A percentile compares a stretch with the other conserved stretches of the same genome.
phyloP scores from a whole-genome alignment of 2,888 invertebrate genomes.

The Thereva nobilitata region DNA sequence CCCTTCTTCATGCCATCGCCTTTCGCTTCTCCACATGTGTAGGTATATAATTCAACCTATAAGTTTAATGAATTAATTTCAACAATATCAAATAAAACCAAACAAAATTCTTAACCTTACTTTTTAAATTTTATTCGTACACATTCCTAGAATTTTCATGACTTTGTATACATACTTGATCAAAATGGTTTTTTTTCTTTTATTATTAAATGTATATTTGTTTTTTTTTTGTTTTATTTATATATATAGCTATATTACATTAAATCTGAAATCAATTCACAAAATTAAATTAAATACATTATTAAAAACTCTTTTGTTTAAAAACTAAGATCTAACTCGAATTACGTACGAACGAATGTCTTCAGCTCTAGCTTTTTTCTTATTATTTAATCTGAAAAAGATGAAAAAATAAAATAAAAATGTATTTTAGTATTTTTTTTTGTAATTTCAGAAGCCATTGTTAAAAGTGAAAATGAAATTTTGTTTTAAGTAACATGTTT shows the following conservation, averaged over 20 bases:
- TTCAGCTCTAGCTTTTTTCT: neutral
- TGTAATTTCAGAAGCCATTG: too few species aligned
- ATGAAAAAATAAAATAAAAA: neutral
- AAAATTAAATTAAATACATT: constrained; percentile 17
- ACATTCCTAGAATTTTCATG: constrained; percentile 1
- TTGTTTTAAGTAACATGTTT: too few species aligned
- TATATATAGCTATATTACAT: constrained; percentile 33
- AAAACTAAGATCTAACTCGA: neutral
- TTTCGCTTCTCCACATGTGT: too few species aligned
- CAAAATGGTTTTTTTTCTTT: constrained; percentile 12
- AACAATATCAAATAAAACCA: neutral
- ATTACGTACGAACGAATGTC: constrained; percentile 16
- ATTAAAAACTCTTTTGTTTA: constrained; percentile 2
- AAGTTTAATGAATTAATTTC: too few species aligned
- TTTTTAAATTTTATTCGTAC: constrained; percentile 28
- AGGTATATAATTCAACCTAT: too few species aligned
- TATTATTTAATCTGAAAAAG: constrained; percentile 18
- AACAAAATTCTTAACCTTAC: constrained; percentile 19
- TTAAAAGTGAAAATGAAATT: too few species aligned
- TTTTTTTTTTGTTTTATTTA: constrained; percentile 4
- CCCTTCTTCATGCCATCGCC: too few species aligned
- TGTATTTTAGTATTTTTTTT: too few species aligned
- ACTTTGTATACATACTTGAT: constrained; percentile 23
- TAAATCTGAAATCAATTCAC: constrained; percentile 12
- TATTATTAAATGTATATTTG: constrained; percentile 29